Evolutionary conservation across 1,140 invertebrate species (phyloP), one percentile per base, ranked within the genome.

Genomic region (Brachionus plicatilis): DNA sequence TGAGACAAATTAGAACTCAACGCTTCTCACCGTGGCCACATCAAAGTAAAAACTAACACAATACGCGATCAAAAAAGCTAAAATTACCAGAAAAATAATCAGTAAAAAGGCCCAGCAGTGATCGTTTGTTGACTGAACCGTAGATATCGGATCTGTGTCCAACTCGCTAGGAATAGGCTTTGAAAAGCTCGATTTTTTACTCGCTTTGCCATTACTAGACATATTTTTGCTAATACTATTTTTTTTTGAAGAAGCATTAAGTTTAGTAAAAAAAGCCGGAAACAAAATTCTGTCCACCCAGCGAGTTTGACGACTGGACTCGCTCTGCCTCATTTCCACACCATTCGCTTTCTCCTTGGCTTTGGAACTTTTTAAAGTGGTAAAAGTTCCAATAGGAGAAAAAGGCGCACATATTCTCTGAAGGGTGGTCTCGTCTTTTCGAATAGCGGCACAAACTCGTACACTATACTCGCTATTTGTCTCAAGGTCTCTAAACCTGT

Each of bases 401-500:
- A 50, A 76, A 12, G 72, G 72, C 5, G 72, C 43, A 50, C 45
- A 76, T 11, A 76, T 76, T 50, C 72, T 47, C 29, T 76, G 43
- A 24, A 27, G 9, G n/a, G 41, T 76, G 5, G 72, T 27, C 9
- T 50, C 68, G 17, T 72, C 41, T 76, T 27, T 50, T 27, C 11
- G 43, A 50, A 76, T 95, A 80, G 92, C 92, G 60, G 92, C 92
- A 60, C 92, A 93, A 86, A 96, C 94, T 82, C 94, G 91, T 90
- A 96, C 95, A 86, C 91, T 92, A 88, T 95, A 96, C 24, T 90
- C 89, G 2, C 92, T 94, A 85, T 93, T 91, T 88, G 96, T 94
- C 85, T 93, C 92, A 84, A 96, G 89, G 88, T 94, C 93, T 85
- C 92, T 92, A 86, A 94, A 88, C 76, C 88, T 89, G 87, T 91